Conservation (phyloP, 2,888 invertebrate species). For the Dasypolia templi region DNA sequence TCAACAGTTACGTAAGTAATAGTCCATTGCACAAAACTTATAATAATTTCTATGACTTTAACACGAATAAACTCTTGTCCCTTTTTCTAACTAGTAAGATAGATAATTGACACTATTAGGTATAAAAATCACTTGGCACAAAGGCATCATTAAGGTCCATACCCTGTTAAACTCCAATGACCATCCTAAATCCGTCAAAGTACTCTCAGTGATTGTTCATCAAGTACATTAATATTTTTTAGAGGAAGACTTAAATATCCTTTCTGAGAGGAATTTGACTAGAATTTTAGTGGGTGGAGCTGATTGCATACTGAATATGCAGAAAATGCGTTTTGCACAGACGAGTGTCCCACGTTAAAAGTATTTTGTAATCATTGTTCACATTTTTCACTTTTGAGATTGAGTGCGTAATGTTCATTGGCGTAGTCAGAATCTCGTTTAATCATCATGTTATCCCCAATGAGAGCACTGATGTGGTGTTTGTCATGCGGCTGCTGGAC, state of each 20-base stretch:
- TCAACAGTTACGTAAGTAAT: conserved; percentile 74
- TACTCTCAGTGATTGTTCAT: conserved; percentile 83
- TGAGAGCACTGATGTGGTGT: conserved; percentile 89
- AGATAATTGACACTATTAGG: conserved; percentile 89
- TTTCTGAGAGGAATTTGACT: conserved; percentile 88
- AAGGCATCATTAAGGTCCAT: conserved; percentile 89
- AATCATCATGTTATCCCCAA: conserved; percentile 87
- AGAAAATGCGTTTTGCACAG: conserved; percentile 75
- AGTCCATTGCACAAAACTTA: conserved; percentile 87
- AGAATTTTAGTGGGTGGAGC: conserved; percentile 86
- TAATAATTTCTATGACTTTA: conserved; percentile 83
- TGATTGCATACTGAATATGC: conserved; percentile 73
- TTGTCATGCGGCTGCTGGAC: conserved; percentile 82
- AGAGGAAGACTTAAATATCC: conserved; percentile 84
- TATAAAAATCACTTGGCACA: conserved; percentile 90
- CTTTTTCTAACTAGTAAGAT: conserved; percentile 84
- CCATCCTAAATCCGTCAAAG: conserved; percentile 85
- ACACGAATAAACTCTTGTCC: conserved; percentile 86
- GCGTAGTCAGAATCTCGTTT: conserved; percentile 86
- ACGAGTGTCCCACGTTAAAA: conserved; percentile 73
- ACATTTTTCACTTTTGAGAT: conserved; percentile 89
- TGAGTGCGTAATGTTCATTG: conserved; percentile 86
- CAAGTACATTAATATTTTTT: conserved; percentile 70
- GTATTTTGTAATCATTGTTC: conserved; percentile 85
- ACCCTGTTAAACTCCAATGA: conserved; percentile 88